Evolutionary conservation across 2,113 vertebrate genomes (phyloP), one percentile per base, ranked within the genome.

Genomic region (Pseudorectes ferrugineus): DNA sequence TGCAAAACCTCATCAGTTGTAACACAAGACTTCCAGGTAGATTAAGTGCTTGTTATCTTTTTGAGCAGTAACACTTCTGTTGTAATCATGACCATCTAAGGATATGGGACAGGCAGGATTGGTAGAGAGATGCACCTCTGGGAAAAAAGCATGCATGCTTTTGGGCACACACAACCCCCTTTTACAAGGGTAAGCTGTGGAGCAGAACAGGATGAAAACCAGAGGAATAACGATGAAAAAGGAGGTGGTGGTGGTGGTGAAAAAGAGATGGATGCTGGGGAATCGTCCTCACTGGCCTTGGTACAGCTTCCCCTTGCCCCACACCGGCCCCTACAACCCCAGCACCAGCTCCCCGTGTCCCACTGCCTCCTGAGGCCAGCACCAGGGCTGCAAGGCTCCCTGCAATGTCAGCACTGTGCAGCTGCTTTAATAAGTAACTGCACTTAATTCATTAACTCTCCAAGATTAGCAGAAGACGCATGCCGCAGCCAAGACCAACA

Each of bases 361-460:
- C n/a, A 22, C 3, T 15, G 6, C 6, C 9, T 5, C 12, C 40
- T 23, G n/a, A 67, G 35, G 48, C 10, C 24, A 16, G 51, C 74
- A 59, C 1, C 5, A 22, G 0, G 4, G 61, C 48, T 59, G 19
- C 63, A n/a, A 29, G 26, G 40, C 31, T 86, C 65, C 36, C 61
- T 63, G 75, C 42, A 51, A 76, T 2, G 6, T n/a, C 18, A 80
- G 49, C 0, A 2, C 42, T 61, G 26, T 29, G 54, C 57, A 86
- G 72, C 66, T 85, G 81, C 66, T 89, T 89, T 85, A 91, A 75
- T 87, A 66, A 95, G 54, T 66, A 58, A 85, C 84, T 62, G 45
- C 59, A 62, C 42, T 94, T 95, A 89, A 91, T 85, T 96, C 93
- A 92, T 95, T 96, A 94, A 89, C 74, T 92, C 92, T 46, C 55